Evolutionary conservation across 2,797 vertebrate genomes (phyloP).

Genomic region (Peromyscus melanophrys): DNA sequence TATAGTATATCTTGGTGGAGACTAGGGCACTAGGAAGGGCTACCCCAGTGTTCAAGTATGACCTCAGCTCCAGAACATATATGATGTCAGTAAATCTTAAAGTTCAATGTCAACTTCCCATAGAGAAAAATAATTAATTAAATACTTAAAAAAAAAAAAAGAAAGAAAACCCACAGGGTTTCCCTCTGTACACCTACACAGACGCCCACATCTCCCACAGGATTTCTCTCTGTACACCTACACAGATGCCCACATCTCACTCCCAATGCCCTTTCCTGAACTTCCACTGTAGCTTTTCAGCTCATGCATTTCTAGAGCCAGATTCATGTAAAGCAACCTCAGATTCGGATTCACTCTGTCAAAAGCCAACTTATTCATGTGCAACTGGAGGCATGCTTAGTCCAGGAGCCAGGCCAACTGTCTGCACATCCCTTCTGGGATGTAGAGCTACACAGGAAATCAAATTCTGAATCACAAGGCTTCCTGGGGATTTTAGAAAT

Average conservation of each 20-base stretch:
- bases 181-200: not conserved
- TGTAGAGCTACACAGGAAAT: conserved; percentile 73
- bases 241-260: not conserved
- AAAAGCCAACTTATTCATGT: conserved; percentile 69
- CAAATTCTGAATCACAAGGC: conserved; percentile 72
- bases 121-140: conserved; percentile 15
- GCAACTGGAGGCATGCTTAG: conserved; percentile 57
- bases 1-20: not conserved
- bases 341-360: conserved; percentile 29
- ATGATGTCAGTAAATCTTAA: not conserved
- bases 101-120: not conserved
- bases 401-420: conserved; percentile 72
- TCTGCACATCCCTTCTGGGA: conserved; percentile 71
- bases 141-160: not conserved
- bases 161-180: not conserved
- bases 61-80: not conserved
- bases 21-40: not conserved
- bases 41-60: not conserved
- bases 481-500: conserved; percentile 77
- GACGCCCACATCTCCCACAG: too few relatives aligned
- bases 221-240: not conserved
- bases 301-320: conserved; percentile 50
- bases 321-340: conserved; percentile 32
- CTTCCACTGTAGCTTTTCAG: not conserved
- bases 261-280: not conserved